Base-by-base conservation (phyloP, 30 jellyfish, hydroid and myxozoan species). In the Aurelia sp. region DNA sequence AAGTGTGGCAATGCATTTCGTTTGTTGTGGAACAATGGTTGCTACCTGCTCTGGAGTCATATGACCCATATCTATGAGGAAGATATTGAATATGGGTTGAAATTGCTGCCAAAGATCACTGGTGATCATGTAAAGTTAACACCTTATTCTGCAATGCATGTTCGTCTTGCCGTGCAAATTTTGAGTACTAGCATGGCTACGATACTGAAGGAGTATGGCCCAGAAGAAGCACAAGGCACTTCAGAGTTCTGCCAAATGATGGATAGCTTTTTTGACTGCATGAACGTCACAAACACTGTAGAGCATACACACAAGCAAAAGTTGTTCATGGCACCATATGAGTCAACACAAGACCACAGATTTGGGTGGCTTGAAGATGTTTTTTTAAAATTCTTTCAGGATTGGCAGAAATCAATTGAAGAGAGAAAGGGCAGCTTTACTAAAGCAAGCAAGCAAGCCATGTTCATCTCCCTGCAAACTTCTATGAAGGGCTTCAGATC, bases 181-280 rank as follows among this genome's bases (percentile, higher is more conserved):
- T 82, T 85, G 30, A 85, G 89, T 53, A 6, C 59, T 33, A 35
- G 89, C 47, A 82, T 85, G 62, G 82, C 88, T 6, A 51, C 8
- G 47, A 81, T 66, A 12, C 57, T 85, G 72, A 48, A 47, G 18
- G 76, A 72, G 18, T 72, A 40, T 73, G 89, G 89, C 62, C 30
- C 64, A 13, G 71, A 30, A 13, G 76, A 59, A 48, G 94, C 81
- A 62, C 9, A 33, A 22, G 94, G 76, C 22, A 85, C 94, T 6
- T 81, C 88, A 19, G 75, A 72, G 65, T 85, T 85, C 53, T 85
- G 94, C 50, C 33, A 23, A 27, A 62, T 57, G 83, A 59, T 85
- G 86, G 89, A 85, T 51, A 41, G 4, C 52, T 85, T 85, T 52
- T 85, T 85, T 85, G 94, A 85, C 82, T 85, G 88, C 58, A 20